Conservation (phyloP, 2,113 vertebrate species). For the Daphoenositta chrysoptera region DNA sequence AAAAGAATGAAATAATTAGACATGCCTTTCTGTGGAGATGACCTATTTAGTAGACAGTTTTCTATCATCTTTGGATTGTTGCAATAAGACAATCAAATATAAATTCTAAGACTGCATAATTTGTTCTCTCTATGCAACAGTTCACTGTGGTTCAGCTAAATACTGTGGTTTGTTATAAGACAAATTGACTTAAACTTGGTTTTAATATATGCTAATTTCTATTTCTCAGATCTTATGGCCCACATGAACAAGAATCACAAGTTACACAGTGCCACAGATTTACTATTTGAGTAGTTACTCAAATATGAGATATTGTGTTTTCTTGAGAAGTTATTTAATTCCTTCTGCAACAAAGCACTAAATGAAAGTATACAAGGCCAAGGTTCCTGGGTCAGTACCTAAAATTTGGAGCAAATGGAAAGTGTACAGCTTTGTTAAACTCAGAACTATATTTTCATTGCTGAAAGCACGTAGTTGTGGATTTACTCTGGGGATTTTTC, state of each 20-base stretch:
- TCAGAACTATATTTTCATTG: not conserved
- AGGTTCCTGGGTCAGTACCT: not conserved
- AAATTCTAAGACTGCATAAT: not conserved
- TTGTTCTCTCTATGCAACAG: not conserved
- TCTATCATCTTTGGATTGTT: not conserved
- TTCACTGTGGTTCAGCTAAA: not conserved
- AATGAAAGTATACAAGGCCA: not conserved
- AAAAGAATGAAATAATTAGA: slow-evolving; percentile 2
- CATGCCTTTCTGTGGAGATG: not conserved
- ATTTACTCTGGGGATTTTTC: fast-evolving
- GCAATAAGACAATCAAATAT: not conserved
- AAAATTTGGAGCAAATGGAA: not conserved
- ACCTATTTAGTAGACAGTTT: not conserved
- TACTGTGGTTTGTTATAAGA: not conserved
- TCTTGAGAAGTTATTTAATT: not conserved
- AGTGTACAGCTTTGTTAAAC: not conserved
- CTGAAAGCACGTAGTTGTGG: not conserved
- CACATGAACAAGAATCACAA: not conserved
- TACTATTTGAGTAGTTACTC: not conserved
- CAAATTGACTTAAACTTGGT: not conserved
- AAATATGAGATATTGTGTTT: not conserved
- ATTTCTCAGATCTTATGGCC: not conserved
- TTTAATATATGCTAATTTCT: not conserved
- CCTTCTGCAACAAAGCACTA: not conserved
- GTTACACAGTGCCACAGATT: not conserved